A percentile compares a stretch with the other conserved stretches of the same genome.
Evolutionary conservation across 2,113 vertebrate genomes (phyloP).

Genomic region (Columba janthina): DNA sequence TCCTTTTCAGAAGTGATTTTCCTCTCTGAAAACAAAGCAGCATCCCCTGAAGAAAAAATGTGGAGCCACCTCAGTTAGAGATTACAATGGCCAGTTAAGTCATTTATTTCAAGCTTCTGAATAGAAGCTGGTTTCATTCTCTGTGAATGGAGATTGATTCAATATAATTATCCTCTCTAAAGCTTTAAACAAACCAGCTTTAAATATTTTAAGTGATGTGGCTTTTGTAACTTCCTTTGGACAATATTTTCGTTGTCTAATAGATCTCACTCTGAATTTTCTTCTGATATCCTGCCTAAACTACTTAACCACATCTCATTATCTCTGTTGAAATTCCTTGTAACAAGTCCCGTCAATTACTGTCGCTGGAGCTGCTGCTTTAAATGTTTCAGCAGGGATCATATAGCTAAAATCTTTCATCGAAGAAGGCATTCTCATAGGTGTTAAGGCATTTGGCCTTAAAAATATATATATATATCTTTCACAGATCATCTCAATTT

Average conservation of each 20-base stretch:
- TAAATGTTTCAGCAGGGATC: constrained; percentile 10
- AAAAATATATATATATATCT: not conserved
- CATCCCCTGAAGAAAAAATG: not conserved
- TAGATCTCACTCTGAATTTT: constrained; percentile 34
- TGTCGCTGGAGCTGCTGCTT: constrained; percentile 27
- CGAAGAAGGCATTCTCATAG: not conserved
- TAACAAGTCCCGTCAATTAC: constrained; percentile 23
- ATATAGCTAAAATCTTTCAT: not conserved
- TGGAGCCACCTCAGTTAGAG: not conserved
- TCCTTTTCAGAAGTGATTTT: not conserved
- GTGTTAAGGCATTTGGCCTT: constrained; percentile 5
- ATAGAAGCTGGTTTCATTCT: constrained; percentile 2
- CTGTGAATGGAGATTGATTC: not conserved
- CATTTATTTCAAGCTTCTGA: not conserved
- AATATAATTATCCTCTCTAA: constrained; percentile 26
- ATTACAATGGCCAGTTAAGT: not conserved
- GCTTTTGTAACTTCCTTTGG: constrained; percentile 55
- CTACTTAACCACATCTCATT: constrained; percentile 43
- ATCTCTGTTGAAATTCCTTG: constrained; percentile 41
- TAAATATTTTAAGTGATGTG: constrained; percentile 44
- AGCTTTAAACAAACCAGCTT: constrained; percentile 33
- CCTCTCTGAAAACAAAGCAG: not conserved
- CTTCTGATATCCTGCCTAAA: constrained; percentile 34
- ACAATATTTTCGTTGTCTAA: constrained; percentile 59
- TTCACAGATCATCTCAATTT: not conserved